Conservation (phyloP, 2,888 invertebrate species). For the Cryptus armator region DNA sequence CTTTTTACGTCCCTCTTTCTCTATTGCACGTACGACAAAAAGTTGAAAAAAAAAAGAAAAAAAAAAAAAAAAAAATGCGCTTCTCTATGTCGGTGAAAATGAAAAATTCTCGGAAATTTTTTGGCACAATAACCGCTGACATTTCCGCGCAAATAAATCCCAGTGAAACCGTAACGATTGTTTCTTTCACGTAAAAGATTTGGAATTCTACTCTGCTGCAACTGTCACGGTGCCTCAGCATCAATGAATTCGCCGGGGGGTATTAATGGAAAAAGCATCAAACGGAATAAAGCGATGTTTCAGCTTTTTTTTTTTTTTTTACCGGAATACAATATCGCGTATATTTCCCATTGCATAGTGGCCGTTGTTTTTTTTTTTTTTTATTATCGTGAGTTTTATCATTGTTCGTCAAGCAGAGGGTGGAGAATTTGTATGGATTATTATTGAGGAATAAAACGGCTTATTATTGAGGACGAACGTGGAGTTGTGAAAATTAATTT, state of each 20-base stretch:
- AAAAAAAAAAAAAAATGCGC: neutral
- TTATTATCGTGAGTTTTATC: neutral
- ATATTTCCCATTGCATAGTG: neutral
- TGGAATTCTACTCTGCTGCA: neutral
- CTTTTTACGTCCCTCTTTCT: neutral
- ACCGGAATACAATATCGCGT: neutral
- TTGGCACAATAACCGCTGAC: conserved; percentile 11
- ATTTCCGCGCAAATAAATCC: conserved; percentile 33
- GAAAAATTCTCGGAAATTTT: conserved; percentile 13
- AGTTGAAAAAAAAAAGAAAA: conserved; percentile 6
- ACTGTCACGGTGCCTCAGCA: neutral
- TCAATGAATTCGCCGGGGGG: conserved; percentile 28
- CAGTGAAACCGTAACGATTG: neutral
- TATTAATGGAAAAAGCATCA: conserved; percentile 20
- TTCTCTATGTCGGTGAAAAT: neutral
- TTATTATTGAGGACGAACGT: neutral
- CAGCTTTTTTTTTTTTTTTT: neutral
- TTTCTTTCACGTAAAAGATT: conserved; percentile 9
- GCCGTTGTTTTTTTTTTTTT: neutral
- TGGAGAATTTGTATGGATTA: neutral
- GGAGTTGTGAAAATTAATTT: neutral
- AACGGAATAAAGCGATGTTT: conserved; percentile 16
- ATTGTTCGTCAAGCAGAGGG: neutral
- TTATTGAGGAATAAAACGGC: too few relatives aligned
- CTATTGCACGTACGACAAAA: conserved; percentile 10